These are phyloP conservation scores for Damaliscus lunatus DNA, from an alignment of 2,113 vertebrate genomes.

Conservation along the genomic window DNA sequence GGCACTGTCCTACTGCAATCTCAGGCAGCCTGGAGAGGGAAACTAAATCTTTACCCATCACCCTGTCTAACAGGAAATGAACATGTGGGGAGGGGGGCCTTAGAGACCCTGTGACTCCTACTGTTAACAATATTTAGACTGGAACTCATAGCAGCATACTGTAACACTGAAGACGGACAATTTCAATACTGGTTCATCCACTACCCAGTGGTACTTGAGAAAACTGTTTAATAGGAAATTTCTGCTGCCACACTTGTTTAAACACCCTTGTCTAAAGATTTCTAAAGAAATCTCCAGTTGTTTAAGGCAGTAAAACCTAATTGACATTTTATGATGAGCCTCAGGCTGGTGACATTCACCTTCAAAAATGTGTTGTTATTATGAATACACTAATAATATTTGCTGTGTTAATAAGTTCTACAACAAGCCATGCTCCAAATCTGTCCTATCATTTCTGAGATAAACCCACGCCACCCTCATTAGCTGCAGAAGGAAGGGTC, in stretches of 20 bases:
- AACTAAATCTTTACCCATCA: neutral
- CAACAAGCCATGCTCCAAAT: neutral
- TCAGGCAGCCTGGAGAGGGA: neutral
- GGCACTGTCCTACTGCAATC: neutral
- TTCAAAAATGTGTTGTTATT: neutral
- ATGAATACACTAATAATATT: neutral
- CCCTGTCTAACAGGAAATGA: neutral
- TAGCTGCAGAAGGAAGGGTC: neutral
- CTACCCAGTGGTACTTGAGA: neutral
- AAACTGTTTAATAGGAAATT: neutral
- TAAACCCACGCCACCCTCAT: neutral
- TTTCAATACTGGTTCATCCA: neutral
- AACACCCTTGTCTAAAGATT: neutral
- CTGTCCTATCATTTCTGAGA: neutral
- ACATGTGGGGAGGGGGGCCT: accelerated
- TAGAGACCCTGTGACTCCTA: neutral
- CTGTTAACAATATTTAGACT: neutral
- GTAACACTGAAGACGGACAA: neutral
- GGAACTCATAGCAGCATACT: neutral
- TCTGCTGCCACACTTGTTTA: neutral
- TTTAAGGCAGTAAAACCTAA: neutral
- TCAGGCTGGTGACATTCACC: neutral
- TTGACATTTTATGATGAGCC: neutral
- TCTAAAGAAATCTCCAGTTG: neutral
- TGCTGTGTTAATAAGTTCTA: neutral